Conservation (phyloP, 2,113 vertebrate genomes). For the Mus musculus region DNA sequence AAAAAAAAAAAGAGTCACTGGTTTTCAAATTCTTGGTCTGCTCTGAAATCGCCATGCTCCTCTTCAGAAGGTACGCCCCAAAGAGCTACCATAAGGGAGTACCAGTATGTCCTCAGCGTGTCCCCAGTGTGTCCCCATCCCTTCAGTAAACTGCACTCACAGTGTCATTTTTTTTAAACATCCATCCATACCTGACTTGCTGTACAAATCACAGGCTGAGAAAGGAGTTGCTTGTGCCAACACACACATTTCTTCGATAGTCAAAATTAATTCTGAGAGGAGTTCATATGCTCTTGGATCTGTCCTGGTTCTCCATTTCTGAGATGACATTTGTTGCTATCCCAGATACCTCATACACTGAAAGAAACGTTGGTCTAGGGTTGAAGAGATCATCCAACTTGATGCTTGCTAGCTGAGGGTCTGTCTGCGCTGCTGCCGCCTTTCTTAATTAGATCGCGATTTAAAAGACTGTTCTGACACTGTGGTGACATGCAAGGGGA, state of each 20-base stretch:
- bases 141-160: too few species aligned
- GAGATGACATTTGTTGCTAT: not conserved
- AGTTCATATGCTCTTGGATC: not conserved
- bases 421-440: not conserved
- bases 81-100: not conserved
- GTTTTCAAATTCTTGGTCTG: not conserved
- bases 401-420: not conserved
- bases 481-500: not conserved
- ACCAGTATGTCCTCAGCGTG: fast-evolving
- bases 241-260: not conserved
- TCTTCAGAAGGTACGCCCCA: not conserved
- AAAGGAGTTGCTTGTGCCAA: not conserved
- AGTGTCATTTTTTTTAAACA: not conserved
- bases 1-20: not conserved
- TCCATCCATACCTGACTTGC: not conserved
- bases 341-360: not conserved
- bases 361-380: not conserved
- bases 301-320: not conserved
- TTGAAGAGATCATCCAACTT: not conserved
- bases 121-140: too few species aligned
- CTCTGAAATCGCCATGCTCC: not conserved
- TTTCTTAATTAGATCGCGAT: not conserved
- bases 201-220: not conserved
- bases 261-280: constrained; percentile 11
- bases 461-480: constrained; percentile 33